These are phyloP conservation scores for Acheta domesticus DNA, from an alignment of 2,888 invertebrate species.

Conservation along the genomic window DNA sequence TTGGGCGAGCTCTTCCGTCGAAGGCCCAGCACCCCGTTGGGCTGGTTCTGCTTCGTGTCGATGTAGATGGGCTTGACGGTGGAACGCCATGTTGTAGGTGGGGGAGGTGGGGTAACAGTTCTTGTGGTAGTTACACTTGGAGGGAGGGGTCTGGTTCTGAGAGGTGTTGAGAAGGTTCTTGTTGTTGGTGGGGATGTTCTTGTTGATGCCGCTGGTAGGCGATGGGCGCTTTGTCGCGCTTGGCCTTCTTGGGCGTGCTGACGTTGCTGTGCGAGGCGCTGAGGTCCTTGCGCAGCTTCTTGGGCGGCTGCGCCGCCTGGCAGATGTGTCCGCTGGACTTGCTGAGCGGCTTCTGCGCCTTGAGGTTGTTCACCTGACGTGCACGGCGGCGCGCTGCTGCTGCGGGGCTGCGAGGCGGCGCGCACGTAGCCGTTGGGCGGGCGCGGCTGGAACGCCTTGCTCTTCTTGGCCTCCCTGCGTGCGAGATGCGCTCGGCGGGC, in stretches of 20 bases:
- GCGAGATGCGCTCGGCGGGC: not conserved
- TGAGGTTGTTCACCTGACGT: slow-evolving; percentile 35
- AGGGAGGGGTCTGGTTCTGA: not conserved
- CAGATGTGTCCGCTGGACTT: slow-evolving; percentile 20
- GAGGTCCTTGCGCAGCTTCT: not conserved
- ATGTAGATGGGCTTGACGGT: not conserved
- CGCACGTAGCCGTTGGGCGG: not conserved
- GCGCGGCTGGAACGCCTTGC: not conserved
- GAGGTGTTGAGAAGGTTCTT: not conserved
- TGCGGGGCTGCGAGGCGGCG: not conserved
- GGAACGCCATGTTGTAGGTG: not conserved
- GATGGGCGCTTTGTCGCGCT: not conserved
- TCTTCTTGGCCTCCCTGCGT: not conserved
- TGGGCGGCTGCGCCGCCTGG: not conserved
- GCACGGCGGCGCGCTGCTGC: slow-evolving; percentile 29
- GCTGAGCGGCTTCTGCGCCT: slow-evolving; percentile 20
- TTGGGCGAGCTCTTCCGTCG: not conserved
- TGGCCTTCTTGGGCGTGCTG: not conserved
- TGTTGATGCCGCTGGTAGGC: slow-evolving; percentile 19
- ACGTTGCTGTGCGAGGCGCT: not conserved
- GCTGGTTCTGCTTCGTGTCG: not conserved
- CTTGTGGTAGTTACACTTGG: slow-evolving; percentile 38
- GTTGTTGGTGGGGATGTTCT: slow-evolving; percentile 23
- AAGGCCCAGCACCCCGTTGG: not conserved
- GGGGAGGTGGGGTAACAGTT: not conserved